phyloP scores from a whole-genome alignment of 2,888 invertebrate species.

The Vandiemenella viatica region DNA sequence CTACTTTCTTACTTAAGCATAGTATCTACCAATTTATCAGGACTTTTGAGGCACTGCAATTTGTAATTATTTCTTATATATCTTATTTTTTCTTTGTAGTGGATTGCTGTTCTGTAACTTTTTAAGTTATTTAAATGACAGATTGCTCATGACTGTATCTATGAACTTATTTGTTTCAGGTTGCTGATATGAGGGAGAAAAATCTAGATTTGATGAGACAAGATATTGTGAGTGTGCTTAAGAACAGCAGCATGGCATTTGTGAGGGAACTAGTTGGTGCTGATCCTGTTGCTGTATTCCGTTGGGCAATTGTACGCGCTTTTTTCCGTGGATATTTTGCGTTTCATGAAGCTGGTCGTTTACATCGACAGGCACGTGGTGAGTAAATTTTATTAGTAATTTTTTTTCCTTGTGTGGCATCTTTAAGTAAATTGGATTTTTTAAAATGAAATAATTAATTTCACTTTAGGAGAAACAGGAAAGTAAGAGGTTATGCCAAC shows the following conservation, averaged over 20 bases:
- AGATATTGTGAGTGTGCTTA: conserved; percentile 84
- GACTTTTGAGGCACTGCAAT: no score
- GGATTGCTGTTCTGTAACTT: no score
- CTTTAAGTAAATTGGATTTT: no score
- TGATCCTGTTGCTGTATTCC: conserved; percentile 82
- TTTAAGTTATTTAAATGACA: no score
- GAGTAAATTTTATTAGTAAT: no score
- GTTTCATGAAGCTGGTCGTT: conserved; percentile 66
- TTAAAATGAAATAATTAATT: neutral
- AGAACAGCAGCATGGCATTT: conserved; percentile 84
- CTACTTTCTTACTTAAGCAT: no score
- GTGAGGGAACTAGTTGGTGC: conserved; percentile 85
- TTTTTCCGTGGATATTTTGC: conserved; percentile 86
- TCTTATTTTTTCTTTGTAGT: no score
- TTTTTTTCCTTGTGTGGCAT: neutral
- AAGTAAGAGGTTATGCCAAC: no score
- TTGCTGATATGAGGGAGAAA: conserved; percentile 85
- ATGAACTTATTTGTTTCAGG: conserved; percentile 34
- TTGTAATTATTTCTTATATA: no score
- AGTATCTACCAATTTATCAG: no score
- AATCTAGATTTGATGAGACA: conserved; percentile 89
- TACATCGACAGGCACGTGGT: conserved; percentile 44
- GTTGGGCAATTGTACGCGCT: conserved; percentile 85
- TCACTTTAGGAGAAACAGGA: neutral
- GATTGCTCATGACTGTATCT: no score